phyloP scores from a whole-genome alignment of 1,140 invertebrate species.

The Phortica variegata region DNA sequence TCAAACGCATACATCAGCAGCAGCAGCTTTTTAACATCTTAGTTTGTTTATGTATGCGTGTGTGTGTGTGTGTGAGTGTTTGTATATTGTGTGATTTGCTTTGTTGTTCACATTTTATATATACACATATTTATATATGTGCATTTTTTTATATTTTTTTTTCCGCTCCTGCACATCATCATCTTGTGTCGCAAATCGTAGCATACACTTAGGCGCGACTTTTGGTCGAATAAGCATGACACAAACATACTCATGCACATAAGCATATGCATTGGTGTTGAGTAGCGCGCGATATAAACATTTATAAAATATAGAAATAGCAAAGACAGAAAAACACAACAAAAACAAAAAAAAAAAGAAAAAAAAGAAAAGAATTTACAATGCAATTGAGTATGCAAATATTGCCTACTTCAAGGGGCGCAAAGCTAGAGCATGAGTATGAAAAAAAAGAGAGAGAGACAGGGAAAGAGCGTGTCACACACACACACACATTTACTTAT shows the following conservation, averaged over 20 bases:
- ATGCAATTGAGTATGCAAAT: constrained; percentile 55
- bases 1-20: constrained; percentile 8
- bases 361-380: constrained; percentile 43
- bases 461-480: too few relatives aligned
- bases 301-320: too few relatives aligned
- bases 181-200: constrained; percentile 42
- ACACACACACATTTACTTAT: too few relatives aligned
- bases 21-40: constrained; percentile 9
- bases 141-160: constrained; percentile 46
- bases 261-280: neutral
- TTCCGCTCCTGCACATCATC: constrained; percentile 32
- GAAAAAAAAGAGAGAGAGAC: too few relatives aligned
- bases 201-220: constrained; percentile 50
- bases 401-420: constrained; percentile 37
- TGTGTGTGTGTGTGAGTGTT: too few relatives aligned
- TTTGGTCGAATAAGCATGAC: constrained; percentile 15
- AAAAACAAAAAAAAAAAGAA: neutral
- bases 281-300: constrained; percentile 2
- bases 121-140: constrained; percentile 16
- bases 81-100: too few relatives aligned
- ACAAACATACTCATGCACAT: too few relatives aligned
- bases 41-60: neutral
- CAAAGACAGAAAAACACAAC: neutral
- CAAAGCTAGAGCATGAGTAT: too few relatives aligned
- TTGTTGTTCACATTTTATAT: too few relatives aligned